Evolutionary conservation across 2,888 invertebrate genomes (phyloP), one percentile per base, ranked within the genome.

Genomic region (Melanophora roralis): DNA sequence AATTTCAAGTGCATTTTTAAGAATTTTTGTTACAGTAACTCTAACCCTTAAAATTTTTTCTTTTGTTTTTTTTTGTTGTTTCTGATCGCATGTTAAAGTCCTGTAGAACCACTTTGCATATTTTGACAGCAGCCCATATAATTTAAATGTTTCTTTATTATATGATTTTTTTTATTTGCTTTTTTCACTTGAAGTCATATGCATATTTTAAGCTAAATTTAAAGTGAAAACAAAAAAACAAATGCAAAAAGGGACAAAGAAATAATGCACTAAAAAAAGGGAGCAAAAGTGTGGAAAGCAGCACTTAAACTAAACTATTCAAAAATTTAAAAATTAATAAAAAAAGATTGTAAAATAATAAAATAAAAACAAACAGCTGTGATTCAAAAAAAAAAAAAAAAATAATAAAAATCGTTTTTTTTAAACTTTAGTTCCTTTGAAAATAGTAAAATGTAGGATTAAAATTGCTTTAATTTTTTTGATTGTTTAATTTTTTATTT

Each of bases 191-290:
- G 34, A 47, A 68, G 45, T 57, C 45, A 60, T 68, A 32, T 60
- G 45, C 53, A 74, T 75, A 21, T 71, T 79, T 79, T 27, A 65
- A 55, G 60, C 65, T 71, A 79, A 79, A 75, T 79, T 79, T 3
- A 14, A 36, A 38, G n/a, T 49, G 49, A 43, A 38, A 27, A 36
- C 19, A 62, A 59, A 19, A 59, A 1, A 68, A 27, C 4, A 53
- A 34, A 7, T 27, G 23, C 23, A n/a, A 5, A 32, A 62, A 72
- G 67, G 32, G 65, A 64, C 38, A 65, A 49, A 59, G 45, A 59
- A 62, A 53, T 38, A 36, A 34, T 47, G n/a, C 16, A 14, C 4
- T 16, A n/a, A 43, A 49, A 68, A 65, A 36, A 57, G 65, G 51
- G 49, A 71, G 64, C 64, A 34, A 60, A 74, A 45, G 69, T 47